These are phyloP conservation scores for Schizaphis graminum DNA, from an alignment of 2,888 invertebrate species.

Conservation along the genomic window DNA sequence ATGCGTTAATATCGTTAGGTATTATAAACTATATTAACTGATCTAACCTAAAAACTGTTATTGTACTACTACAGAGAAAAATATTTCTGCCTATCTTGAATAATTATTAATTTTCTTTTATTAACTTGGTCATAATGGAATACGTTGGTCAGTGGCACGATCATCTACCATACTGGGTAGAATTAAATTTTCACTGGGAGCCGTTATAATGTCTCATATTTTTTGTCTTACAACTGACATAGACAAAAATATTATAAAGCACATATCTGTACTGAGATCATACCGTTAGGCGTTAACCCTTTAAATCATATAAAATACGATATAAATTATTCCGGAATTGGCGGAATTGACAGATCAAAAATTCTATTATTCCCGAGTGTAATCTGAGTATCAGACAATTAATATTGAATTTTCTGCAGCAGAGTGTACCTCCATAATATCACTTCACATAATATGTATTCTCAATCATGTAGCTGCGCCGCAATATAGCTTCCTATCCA, in stretches of 20 bases:
- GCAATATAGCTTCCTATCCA: background rate
- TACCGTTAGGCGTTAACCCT: background rate
- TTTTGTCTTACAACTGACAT: too few relatives aligned
- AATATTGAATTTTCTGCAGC: background rate
- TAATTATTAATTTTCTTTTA: too few relatives aligned
- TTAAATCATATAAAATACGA: background rate
- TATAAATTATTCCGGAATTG: background rate
- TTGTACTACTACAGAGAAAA: too few relatives aligned
- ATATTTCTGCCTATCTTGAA: too few relatives aligned
- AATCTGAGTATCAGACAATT: background rate
- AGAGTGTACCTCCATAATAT: background rate
- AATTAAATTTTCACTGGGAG: too few relatives aligned
- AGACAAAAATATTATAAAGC: background rate
- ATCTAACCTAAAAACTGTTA: too few relatives aligned
- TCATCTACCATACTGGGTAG: too few relatives aligned
- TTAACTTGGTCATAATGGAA: too few relatives aligned
- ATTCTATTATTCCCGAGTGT: background rate
- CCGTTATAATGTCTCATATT: too few relatives aligned
- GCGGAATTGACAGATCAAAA: background rate
- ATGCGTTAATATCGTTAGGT: background rate
- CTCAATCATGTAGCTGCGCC: background rate
- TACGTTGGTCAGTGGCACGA: too few relatives aligned
- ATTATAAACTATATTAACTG: background rate
- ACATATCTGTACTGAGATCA: background rate
- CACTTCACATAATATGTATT: background rate